Evolutionary conservation across 2,888 invertebrate genomes (phyloP).

Genomic region (Willowsia nigromaculata): DNA sequence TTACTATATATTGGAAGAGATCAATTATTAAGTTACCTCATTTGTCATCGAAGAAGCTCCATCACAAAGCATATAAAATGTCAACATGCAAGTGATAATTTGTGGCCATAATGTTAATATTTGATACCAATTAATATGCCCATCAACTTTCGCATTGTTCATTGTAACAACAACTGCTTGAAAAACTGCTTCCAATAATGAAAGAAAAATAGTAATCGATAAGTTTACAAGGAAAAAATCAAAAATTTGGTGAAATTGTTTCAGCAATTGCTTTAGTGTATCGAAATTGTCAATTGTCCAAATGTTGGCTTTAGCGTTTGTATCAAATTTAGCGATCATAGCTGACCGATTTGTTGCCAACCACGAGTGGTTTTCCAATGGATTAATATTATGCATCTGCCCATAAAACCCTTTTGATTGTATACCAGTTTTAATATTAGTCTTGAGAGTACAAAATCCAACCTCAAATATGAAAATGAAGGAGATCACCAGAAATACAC

Average conservation of each 20-base stretch:
- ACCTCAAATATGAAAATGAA: conserved; percentile 20
- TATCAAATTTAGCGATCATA: neutral
- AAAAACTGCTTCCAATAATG: neutral
- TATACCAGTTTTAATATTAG: neutral
- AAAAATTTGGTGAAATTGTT: conserved; percentile 23
- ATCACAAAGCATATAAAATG: conserved; percentile 46
- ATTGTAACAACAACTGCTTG: neutral
- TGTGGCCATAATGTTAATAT: neutral
- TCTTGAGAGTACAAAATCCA: neutral
- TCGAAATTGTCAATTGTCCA: conserved; percentile 17
- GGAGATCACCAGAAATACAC: neutral
- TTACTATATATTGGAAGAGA: too few species aligned
- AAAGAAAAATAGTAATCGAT: neutral
- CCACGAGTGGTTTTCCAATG: neutral
- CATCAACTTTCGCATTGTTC: neutral
- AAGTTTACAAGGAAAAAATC: neutral
- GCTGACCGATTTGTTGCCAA: neutral
- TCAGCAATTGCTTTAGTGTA: neutral
- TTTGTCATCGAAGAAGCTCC: conserved; percentile 33
- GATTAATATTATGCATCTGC: neutral
- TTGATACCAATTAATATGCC: neutral
- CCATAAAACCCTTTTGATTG: neutral
- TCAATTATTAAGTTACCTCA: conserved; percentile 24
- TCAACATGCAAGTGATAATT: neutral
- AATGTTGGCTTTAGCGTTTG: neutral